phyloP scores from a whole-genome alignment of 2,797 vertebrate species.

The Macroramphosus scolopax region DNA sequence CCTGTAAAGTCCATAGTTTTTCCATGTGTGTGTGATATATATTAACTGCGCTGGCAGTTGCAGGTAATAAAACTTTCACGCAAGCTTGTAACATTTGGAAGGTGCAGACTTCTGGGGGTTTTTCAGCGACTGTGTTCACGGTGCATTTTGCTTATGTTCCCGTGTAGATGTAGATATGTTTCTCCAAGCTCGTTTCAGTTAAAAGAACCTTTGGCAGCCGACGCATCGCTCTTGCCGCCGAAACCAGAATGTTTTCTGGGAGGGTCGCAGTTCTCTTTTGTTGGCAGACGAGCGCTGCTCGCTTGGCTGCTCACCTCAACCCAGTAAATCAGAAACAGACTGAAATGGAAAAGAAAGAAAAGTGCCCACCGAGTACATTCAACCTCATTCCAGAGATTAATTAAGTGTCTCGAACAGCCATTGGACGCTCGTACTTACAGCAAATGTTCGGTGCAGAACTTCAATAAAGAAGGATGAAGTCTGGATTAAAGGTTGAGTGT shows the following conservation, averaged over 20 bases:
- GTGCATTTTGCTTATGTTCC: too few relatives aligned
- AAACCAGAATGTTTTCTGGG: constrained; percentile 48
- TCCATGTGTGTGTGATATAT: constrained; percentile 9
- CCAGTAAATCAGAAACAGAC: constrained; percentile 72
- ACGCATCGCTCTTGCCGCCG: constrained; percentile 35
- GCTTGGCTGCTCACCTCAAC: constrained; percentile 58
- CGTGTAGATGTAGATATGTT: constrained; percentile 33
- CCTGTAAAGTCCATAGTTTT: constrained; percentile 12
- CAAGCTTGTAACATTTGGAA: constrained; percentile 6
- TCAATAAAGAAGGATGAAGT: neutral
- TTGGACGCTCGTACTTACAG: constrained; percentile 21
- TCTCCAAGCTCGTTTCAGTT: constrained; percentile 35
- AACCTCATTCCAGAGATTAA: constrained; percentile 29
- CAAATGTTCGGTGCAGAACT: neutral
- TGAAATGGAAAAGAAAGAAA: constrained; percentile 54
- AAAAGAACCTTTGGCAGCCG: constrained; percentile 46
- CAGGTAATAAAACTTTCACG: constrained; percentile 9
- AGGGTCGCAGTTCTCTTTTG: constrained; percentile 43
- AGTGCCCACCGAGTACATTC: constrained; percentile 45
- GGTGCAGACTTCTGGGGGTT: constrained; percentile 7
- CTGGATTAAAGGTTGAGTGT: too few relatives aligned
- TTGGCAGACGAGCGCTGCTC: constrained; percentile 53
- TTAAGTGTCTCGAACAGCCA: constrained; percentile 31
- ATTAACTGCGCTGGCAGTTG: constrained; percentile 12
- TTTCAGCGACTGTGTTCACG: constrained; percentile 15